These are phyloP conservation scores for Mionectes olivaceus DNA, from an alignment of 2,797 vertebrate genomes.

Conservation along the genomic window DNA sequence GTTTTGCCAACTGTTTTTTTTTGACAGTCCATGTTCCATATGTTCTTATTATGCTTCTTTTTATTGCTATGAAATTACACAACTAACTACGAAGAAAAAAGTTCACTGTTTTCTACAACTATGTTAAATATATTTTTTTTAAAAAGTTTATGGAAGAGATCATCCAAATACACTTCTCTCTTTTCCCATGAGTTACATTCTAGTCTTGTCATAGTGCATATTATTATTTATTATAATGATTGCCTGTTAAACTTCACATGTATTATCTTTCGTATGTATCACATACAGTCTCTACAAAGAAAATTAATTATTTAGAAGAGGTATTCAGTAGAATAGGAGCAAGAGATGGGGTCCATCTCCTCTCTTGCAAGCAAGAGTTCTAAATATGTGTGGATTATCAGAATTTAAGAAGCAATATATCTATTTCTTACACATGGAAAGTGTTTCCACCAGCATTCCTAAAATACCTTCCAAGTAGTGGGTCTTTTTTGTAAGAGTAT, in stretches of 20 bases:
- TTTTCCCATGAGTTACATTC: not conserved
- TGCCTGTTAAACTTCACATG: not conserved
- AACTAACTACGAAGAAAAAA: not conserved
- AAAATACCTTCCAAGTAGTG: not conserved
- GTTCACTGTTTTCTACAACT: not conserved
- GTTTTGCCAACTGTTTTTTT: conserved; percentile 54
- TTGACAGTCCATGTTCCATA: conserved; percentile 49
- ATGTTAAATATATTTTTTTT: not conserved
- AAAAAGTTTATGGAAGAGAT: not conserved
- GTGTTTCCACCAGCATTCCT: not conserved
- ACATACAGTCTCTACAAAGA: not conserved
- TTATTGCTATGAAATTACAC: conserved; percentile 13
- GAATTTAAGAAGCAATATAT: not conserved
- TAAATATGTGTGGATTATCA: not conserved
- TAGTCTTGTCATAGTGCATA: not conserved
- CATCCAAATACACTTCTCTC: not conserved
- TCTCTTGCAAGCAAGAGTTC: not conserved
- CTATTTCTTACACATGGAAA: not conserved
- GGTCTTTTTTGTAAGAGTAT: not conserved
- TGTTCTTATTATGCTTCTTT: conserved; percentile 57
- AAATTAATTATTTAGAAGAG: not conserved
- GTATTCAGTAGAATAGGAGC: not conserved
- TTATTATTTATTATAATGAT: not conserved
- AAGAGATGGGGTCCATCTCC: not conserved
- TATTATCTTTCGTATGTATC: not conserved